Percentiles rank a stretch among this genome's conserved stretches.
These are phyloP conservation scores for Cotesia congregata DNA, from an alignment of 2,888 invertebrate species.

Conservation along the genomic window DNA sequence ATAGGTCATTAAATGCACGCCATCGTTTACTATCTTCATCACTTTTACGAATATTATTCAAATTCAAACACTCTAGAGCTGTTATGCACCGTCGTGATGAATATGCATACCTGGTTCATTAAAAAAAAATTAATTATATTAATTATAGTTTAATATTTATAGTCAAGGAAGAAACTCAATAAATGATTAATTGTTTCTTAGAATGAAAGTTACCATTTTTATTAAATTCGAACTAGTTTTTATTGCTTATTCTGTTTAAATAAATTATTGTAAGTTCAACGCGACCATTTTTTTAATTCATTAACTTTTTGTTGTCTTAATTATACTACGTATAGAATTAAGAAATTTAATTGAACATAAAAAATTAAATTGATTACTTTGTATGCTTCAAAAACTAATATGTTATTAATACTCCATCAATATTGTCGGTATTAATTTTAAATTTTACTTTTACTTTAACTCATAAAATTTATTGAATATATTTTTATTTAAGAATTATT, in stretches of 20 bases:
- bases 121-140: conserved; percentile 16
- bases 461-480: no score
- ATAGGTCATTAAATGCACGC: conserved; percentile 77
- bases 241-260: neutral
- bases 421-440: no score
- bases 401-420: no score
- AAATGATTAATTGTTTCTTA: neutral
- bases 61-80: conserved; percentile 75
- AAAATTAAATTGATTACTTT: no score
- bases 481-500: no score
- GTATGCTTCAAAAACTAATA: no score
- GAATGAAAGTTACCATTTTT: no score
- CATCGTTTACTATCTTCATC: conserved; percentile 65
- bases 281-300: no score
- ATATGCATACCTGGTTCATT: conserved; percentile 71
- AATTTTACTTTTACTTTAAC: no score
- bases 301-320: no score
- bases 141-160: neutral
- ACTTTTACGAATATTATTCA: conserved; percentile 52
- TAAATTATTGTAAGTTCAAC: neutral
- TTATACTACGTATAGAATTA: no score
- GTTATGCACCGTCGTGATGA: conserved; percentile 80
- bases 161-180: neutral
- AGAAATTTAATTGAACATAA: no score
- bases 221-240: neutral